Evolutionary conservation across 1,140 invertebrate genomes (phyloP).

Genomic region (Drosophila sproati): DNA sequence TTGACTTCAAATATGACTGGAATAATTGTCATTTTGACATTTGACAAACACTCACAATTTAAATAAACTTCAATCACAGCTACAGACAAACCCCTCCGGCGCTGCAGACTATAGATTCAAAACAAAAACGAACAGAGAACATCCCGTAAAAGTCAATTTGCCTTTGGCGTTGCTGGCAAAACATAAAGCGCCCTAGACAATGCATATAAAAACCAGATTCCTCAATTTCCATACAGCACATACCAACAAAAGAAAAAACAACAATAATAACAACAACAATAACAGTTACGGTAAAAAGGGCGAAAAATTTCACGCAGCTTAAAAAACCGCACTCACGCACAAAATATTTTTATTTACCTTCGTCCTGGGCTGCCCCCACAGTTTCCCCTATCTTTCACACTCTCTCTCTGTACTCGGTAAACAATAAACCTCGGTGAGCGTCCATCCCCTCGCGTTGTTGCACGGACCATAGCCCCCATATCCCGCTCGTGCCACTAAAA

Average conservation of each 20-base stretch:
- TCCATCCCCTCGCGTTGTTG: conserved; percentile 8
- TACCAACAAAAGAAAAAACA: conserved; percentile 38
- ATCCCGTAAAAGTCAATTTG: conserved; percentile 80
- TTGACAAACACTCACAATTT: conserved; percentile 65
- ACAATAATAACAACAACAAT: conserved; percentile 15
- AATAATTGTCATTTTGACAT: conserved; percentile 78
- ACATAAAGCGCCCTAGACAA: conserved; percentile 67
- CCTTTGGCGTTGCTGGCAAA: conserved; percentile 77
- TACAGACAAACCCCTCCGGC: conserved; percentile 59
- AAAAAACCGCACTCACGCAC: conserved; percentile 81
- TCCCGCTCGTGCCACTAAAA: conserved; percentile 62
- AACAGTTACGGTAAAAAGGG: conserved; percentile 30
- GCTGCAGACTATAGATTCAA: conserved; percentile 63
- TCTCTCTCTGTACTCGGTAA: conserved; percentile 53
- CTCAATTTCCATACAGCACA: conserved; percentile 66
- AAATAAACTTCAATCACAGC: conserved; percentile 81
- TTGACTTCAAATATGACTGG: conserved; percentile 43
- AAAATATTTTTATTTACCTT: conserved; percentile 83
- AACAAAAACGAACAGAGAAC: conserved; percentile 36
- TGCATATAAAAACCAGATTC: conserved; percentile 71
- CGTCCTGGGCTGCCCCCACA: neutral
- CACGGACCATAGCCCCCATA: conserved; percentile 10
- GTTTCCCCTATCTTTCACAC: conserved; percentile 16
- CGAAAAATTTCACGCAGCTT: conserved; percentile 77
- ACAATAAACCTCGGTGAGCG: conserved; percentile 64